Evolutionary conservation across 1,140 invertebrate species (phyloP), one percentile per base, ranked within the genome.

Genomic region (Chironomus tepperi): DNA sequence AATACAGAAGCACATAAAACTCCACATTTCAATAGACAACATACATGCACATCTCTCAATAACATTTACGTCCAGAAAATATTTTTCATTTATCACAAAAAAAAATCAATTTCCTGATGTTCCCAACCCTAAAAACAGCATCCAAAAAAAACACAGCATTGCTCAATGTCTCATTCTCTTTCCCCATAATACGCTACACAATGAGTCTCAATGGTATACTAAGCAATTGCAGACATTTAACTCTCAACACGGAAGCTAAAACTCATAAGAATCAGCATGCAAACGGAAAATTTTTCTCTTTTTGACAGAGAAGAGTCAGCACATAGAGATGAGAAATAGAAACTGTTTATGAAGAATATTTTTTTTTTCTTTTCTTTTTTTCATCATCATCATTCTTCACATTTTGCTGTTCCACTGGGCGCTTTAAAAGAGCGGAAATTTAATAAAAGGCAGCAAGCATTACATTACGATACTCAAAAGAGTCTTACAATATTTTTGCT

Each of bases 401-500:
- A 47, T 57, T 57, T 57, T 57, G 47, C n/a, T 57, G 12, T 57
- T 57, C 47, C 47, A 57, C 47, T 57, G 12, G 47, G 47, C 47
- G 47, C 47, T 57, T 15, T 57, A 15, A 57, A 57, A 57, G 47
- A 57, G 47, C 47, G 47, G 47, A 57, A 57, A 57, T 57, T 57
- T 57, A 57, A 57, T 57, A 57, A 57, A 57, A 57, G 47, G 47
- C 47, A 57, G 47, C 47, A 57, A 57, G 47, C 47, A 57, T 57
- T 57, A 57, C 47, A 15, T 57, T 57, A 57, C 47, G 47, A 57
- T 57, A 15, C 47, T 57, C 47, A 57, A 57, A 57, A 57, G 47
- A 57, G 47, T n/a, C 47, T 57, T 57, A 57, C 12, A 57, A 57
- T 57, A n/a, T n/a, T 47, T 47, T 47, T 12, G 43, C 43, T 43